Conservation (phyloP, 1,140 invertebrate species). For the Aphidius gifuensis region DNA sequence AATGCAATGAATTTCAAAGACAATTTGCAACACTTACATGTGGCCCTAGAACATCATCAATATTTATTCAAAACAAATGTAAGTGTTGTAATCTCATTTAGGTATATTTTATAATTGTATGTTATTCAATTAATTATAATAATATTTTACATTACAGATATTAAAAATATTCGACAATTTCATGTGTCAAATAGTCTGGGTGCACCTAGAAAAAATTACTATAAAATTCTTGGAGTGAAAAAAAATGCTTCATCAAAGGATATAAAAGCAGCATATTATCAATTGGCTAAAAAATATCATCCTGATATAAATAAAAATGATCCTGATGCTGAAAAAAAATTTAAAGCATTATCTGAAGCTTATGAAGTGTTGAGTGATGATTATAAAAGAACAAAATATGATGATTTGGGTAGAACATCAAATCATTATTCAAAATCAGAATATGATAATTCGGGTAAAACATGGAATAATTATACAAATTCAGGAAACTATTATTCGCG, state of each 20-base stretch:
- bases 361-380: conserved; percentile 75
- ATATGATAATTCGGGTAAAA: no score
- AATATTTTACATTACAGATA: no score
- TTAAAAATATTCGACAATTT: conserved; percentile 32
- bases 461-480: conserved; percentile 31
- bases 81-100: no score
- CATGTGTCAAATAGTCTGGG: conserved; percentile 52
- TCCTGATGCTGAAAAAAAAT: conserved; percentile 85
- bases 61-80: no score
- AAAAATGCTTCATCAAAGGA: conserved; percentile 88
- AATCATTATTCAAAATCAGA: no score
- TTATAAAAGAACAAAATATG: conserved; percentile 4
- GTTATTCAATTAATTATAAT: no score
- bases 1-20: conserved; percentile 33
- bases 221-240: conserved; percentile 87
- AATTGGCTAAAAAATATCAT: conserved; percentile 97
- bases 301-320: conserved; percentile 98
- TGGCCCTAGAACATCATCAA: conserved; percentile 24
- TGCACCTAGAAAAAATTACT: conserved; percentile 71
- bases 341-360: conserved; percentile 98
- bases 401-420: no score
- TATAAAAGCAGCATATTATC: conserved; percentile 98
- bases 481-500: conserved; percentile 65
- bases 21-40: conserved; percentile 29
- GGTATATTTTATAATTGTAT: no score